A percentile compares a stretch with the other conserved stretches of the same genome.
phyloP scores from a whole-genome alignment of 2,888 invertebrate genomes.

The Orchesellides sinensis region DNA sequence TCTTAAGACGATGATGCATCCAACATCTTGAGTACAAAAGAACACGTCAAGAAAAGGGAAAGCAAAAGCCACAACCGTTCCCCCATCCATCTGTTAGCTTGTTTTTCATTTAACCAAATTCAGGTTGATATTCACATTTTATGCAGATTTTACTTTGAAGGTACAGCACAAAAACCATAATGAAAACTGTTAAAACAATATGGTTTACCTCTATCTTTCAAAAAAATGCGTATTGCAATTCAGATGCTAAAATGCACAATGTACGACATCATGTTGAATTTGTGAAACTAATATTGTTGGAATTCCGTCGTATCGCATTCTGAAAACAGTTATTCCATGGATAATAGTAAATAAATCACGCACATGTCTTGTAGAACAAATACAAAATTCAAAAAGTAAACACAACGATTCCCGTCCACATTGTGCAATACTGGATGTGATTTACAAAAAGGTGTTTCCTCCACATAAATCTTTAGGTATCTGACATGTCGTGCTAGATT shows the following conservation, averaged over 20 bases:
- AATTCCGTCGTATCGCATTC: no score
- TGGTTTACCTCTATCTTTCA: neutral
- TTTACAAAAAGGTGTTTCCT: constrained; percentile 30
- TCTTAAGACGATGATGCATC: neutral
- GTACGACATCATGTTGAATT: no score
- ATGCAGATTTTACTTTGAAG: neutral
- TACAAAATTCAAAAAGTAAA: constrained; percentile 40
- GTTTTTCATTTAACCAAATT: neutral
- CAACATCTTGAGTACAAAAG: neutral
- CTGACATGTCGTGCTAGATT: constrained; percentile 41
- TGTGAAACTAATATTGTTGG: no score
- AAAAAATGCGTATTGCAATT: no score
- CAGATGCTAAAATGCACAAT: no score
- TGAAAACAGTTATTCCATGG: no score
- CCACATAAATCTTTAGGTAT: constrained; percentile 46
- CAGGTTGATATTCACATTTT: neutral
- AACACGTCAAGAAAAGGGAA: constrained; percentile 8
- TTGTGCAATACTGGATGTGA: constrained; percentile 9
- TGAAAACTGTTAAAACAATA: constrained; percentile 1
- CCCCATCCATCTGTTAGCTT: constrained; percentile 25
- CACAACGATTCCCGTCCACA: constrained; percentile 2
- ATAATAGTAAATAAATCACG: constrained; percentile 51
- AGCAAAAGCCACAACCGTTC: constrained; percentile 48
- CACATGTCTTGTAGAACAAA: constrained; percentile 40
- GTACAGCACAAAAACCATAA: neutral